Base-by-base conservation (phyloP, 2,888 invertebrate genomes). In the Pandemis heparana region DNA sequence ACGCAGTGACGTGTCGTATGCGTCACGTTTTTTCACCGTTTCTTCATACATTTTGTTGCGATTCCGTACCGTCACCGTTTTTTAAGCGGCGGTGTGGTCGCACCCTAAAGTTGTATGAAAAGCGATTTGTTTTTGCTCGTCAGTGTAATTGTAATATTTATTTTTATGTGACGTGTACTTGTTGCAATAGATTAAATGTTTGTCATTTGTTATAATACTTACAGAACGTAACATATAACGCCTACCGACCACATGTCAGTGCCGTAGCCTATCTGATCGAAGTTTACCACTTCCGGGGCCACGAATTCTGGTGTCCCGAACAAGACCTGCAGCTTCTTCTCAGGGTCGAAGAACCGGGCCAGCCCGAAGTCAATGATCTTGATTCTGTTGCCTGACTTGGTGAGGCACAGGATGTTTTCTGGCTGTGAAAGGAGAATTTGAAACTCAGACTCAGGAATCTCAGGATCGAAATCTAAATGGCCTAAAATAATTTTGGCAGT, bases 161-260 rank as follows among this genome's bases (percentile, higher is more conserved):
- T n/a, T n/a, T n/a, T n/a, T n/a, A n/a, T n/a, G n/a, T n/a, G n/a
- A n/a, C n/a, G n/a, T n/a, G n/a, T n/a, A n/a, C n/a, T n/a, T n/a
- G n/a, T n/a, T n/a, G n/a, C n/a, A n/a, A n/a, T n/a, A n/a, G n/a
- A n/a, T n/a, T n/a, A n/a, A n/a, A n/a, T n/a, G n/a, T n/a, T n/a
- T n/a, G n/a, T n/a, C n/a, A n/a, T n/a, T n/a, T n/a, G n/a, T n/a
- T n/a, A n/a, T n/a, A 32, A 77, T 86, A 97, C 99, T 98, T 95
- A 99, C 99, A 99, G 95, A 74, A 99, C 99, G 89, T 99, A 99
- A 87, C 98, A 98, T 82, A 99, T 99, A 76, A 99, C 99, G 60
- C 99, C 99, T 38, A 99, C 97, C 70, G 98, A 98, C 99, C 99
- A 99, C 99, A 99, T 99, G 86, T 99, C 99, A 0, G 99, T 99